Evolutionary conservation across 2,797 vertebrate species (phyloP).

Genomic region (Melanotaenia boesemani): DNA sequence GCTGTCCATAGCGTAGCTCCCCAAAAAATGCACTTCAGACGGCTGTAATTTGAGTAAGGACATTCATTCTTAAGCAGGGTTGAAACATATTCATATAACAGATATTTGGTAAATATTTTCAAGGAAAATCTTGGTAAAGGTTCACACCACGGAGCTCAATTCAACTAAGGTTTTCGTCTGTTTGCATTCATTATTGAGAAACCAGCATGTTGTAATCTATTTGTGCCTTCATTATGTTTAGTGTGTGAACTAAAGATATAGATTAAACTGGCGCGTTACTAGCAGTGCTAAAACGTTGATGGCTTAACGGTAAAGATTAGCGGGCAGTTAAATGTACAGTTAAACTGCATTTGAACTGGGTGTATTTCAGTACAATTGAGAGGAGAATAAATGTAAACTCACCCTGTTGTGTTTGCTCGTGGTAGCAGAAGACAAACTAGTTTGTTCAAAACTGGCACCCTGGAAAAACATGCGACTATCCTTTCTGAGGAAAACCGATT

Average conservation of each 20-base stretch:
- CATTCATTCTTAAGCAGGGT: neutral
- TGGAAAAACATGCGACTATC: neutral
- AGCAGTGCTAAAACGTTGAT: neutral
- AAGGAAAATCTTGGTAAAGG: too few species aligned
- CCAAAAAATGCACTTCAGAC: neutral
- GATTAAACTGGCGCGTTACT: too few species aligned
- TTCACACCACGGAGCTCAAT: too few species aligned
- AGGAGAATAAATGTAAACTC: neutral
- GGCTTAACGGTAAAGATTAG: neutral
- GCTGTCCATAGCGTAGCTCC: slow-evolving; percentile 62
- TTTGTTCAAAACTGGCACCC: neutral
- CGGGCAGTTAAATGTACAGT: neutral
- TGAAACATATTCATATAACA: neutral
- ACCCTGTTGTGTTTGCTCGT: neutral
- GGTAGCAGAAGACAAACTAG: neutral
- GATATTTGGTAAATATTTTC: too few species aligned
- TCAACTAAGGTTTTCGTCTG: too few species aligned
- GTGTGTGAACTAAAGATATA: too few species aligned
- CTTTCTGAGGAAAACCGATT: neutral
- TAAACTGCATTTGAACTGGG: neutral
- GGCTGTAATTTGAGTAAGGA: slow-evolving; percentile 11
- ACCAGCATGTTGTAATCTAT: neutral
- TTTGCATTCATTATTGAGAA: neutral
- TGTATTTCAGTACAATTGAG: neutral
- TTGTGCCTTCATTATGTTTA: neutral